These are phyloP conservation scores for Octonoba sinensis DNA, from an alignment of 2,888 invertebrate genomes.

Conservation along the genomic window DNA sequence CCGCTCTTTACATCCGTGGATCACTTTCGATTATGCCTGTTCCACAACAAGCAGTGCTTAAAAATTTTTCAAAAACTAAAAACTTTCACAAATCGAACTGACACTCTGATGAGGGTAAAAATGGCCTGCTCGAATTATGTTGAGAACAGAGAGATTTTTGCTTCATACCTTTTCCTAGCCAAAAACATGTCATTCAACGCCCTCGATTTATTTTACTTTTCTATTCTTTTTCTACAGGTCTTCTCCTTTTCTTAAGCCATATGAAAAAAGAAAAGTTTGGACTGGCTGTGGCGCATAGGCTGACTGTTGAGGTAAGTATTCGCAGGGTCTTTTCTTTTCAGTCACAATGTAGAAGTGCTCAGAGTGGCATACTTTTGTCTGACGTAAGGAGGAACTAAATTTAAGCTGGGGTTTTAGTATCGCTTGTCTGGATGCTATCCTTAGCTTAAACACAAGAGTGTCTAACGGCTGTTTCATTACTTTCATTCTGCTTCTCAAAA, in stretches of 20 bases:
- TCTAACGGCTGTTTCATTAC: constrained; percentile 33
- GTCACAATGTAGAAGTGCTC: constrained; percentile 60
- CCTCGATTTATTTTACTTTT: constrained; percentile 19
- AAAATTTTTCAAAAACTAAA: too few relatives aligned
- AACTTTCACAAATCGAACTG: too few relatives aligned
- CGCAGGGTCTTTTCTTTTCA: constrained; percentile 37
- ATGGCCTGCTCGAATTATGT: too few relatives aligned
- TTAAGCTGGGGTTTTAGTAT: constrained; percentile 53
- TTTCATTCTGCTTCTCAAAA: neutral
- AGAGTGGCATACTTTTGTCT: constrained; percentile 60
- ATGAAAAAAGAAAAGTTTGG: constrained; percentile 48
- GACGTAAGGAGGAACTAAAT: constrained; percentile 61
- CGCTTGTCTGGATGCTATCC: constrained; percentile 61
- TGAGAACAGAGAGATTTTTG: too few relatives aligned
- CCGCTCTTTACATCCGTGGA: too few relatives aligned
- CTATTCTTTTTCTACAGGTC: constrained; percentile 34
- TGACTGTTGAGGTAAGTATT: constrained; percentile 60
- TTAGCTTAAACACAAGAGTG: constrained; percentile 33
- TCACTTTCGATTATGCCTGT: too few relatives aligned
- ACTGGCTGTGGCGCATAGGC: constrained; percentile 42
- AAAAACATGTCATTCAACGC: constrained; percentile 28
- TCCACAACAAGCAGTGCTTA: too few relatives aligned
- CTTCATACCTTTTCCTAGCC: neutral
- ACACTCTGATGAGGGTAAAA: too few relatives aligned
- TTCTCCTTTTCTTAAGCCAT: constrained; percentile 56